phyloP scores from a whole-genome alignment of 2,113 vertebrate genomes.

The Pedetes capensis region DNA sequence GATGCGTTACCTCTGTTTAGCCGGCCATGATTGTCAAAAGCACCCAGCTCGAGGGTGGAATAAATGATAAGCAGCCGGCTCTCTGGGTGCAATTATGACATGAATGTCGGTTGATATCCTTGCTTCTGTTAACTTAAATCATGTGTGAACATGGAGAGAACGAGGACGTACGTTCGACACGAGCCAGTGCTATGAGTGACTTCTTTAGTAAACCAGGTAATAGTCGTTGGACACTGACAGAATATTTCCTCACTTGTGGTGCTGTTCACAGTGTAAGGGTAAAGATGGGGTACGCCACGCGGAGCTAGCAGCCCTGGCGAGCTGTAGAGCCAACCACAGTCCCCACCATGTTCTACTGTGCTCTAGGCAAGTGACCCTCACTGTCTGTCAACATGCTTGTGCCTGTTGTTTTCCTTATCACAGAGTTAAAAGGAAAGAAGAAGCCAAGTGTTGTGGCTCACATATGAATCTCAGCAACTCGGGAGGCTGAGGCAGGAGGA shows the following conservation, averaged over 20 bases:
- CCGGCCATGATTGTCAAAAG: background rate
- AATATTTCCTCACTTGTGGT: background rate
- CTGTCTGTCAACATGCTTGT: background rate
- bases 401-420: background rate
- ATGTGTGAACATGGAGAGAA: background rate
- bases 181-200: background rate
- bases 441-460: too few species aligned
- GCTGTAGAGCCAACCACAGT: background rate
- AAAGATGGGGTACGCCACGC: background rate
- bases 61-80: background rate
- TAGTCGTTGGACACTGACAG: background rate
- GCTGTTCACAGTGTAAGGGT: background rate
- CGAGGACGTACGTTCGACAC: background rate
- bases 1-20: background rate
- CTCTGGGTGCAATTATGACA: background rate
- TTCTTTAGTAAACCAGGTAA: background rate
- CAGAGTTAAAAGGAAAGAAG: background rate
- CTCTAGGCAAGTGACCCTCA: background rate
- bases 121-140: background rate
- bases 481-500: too few species aligned
- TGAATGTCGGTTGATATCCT: background rate
- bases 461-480: too few species aligned
- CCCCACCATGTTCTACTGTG: background rate
- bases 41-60: background rate
- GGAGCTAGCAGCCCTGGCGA: rapidly evolving